These are phyloP conservation scores for Microctonus brassicae DNA, from an alignment of 2,888 invertebrate species.

Conservation along the genomic window DNA sequence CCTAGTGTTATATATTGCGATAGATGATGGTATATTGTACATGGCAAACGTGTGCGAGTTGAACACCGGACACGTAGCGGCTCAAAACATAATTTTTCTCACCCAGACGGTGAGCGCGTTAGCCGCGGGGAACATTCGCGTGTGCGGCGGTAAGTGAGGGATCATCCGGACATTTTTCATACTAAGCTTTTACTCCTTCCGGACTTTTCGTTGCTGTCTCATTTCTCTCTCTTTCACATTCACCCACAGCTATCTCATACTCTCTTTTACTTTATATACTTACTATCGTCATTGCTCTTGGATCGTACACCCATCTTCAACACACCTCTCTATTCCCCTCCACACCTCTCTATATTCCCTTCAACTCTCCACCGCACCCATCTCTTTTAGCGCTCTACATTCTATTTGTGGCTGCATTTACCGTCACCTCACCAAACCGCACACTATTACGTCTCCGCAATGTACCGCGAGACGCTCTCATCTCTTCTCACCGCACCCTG, in stretches of 20 bases:
- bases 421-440: conserved; percentile 31
- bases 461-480: conserved; percentile 27
- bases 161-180: conserved; percentile 63
- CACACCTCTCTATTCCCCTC: not conserved
- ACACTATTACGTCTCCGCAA: conserved; percentile 28
- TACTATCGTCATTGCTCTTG: conserved; percentile 23
- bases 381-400: conserved; percentile 29
- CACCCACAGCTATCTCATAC: not conserved
- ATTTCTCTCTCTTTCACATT: conserved; percentile 37
- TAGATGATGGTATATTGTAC: not conserved
- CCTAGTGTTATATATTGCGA: not conserved
- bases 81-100: conserved; percentile 60
- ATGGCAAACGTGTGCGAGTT: conserved; percentile 1
- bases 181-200: conserved; percentile 56
- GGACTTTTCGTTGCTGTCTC: conserved; percentile 32
- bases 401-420: conserved; percentile 44
- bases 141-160: conserved; percentile 49
- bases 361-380: not conserved
- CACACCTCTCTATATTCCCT: not conserved
- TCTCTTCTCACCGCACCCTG: conserved; percentile 47
- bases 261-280: not conserved
- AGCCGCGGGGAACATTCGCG: conserved; percentile 28
- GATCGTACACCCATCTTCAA: conserved; percentile 24
- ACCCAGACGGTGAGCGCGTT: conserved; percentile 35
- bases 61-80: conserved; percentile 33